A percentile compares a stretch with the other conserved stretches of the same genome.
phyloP scores from a whole-genome alignment of 2,888 invertebrate species.

The Oeneis ivallda region DNA sequence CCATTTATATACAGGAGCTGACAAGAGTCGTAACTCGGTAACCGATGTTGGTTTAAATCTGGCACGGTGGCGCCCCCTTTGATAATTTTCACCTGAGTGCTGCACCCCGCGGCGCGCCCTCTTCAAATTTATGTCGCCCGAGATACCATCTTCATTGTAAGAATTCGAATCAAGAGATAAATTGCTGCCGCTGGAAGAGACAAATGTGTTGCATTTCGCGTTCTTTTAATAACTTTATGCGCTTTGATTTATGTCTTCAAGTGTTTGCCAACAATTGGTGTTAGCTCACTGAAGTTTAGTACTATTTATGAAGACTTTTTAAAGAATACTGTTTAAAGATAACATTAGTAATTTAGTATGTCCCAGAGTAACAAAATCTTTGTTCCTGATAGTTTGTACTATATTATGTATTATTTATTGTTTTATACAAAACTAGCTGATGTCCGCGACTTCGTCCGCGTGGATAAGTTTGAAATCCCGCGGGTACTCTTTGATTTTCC shows the following conservation, averaged over 20 bases:
- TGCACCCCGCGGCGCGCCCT: constrained; percentile 50
- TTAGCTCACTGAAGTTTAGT: too few species aligned
- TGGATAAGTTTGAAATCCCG: too few species aligned
- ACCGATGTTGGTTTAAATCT: constrained; percentile 74
- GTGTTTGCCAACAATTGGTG: too few species aligned
- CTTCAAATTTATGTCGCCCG: constrained; percentile 67
- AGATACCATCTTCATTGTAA: constrained; percentile 72
- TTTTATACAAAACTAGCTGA: too few species aligned
- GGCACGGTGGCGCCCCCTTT: constrained; percentile 52
- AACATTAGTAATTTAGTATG: too few species aligned
- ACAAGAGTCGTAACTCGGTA: constrained; percentile 43
- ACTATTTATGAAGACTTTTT: too few species aligned
- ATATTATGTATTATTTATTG: too few species aligned
- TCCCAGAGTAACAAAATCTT: too few species aligned
- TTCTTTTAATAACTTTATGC: constrained; percentile 9
- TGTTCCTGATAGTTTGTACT: too few species aligned
- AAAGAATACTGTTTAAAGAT: too few species aligned
- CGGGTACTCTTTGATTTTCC: too few species aligned
- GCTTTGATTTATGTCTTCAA: not conserved
- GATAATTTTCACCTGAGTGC: constrained; percentile 78
- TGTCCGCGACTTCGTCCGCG: too few species aligned
- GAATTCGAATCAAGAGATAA: constrained; percentile 59
- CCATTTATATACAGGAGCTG: constrained; percentile 43
- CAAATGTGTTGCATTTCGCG: constrained; percentile 17
- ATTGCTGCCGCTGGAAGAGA: constrained; percentile 48